Evolutionary conservation across 1,140 invertebrate genomes (phyloP), one percentile per base, ranked within the genome.

Genomic region (Drosophila rhopaloa): DNA sequence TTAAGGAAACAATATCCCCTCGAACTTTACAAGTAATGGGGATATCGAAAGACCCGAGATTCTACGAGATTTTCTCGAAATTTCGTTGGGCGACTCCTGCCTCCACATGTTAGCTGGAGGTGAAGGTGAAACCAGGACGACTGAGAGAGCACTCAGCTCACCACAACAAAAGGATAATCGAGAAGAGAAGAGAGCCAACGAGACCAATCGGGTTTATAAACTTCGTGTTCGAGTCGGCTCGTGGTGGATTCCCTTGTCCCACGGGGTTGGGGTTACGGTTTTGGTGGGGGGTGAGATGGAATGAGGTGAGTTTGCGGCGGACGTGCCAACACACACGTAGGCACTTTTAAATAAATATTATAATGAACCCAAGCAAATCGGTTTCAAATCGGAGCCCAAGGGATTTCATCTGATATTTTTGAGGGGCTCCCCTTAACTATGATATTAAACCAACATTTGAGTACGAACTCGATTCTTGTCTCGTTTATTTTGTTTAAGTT

Each of bases 271-370:
- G 27, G n/a, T 8, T 10, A 9, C 13, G 11, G 35, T 16, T 35
- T 9, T 6, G 19, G 16, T 11, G 5, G 6, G 35, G 11, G 37
- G 2, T 27, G 11, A 10, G 24, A 35, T 14, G 29, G 4, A n/a
- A 29, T 24, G 16, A 9, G 53, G 56, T 46, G 56, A 40, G 37
- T 32, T 37, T 7, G 16, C 27, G 54, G 43, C 55, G 19, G 56
- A 60, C 79, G 53, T 82, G 79, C 44, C 24, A 57, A 40, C 35
- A 60, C 59, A 72, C 79, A 82, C 79, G 79, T 82, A 79, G 32
- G 50, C 80, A 73, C 65, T 51, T 55, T 46, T 10, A 16, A 29
- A 38, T 44, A 11, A 16, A 60, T 46, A 46, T 24, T 19, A 32
- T 5, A 16, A 27, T 10, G 35, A 65, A 14, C 14, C 16, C 19